A percentile compares a stretch with the other conserved stretches of the same genome.
These are phyloP conservation scores for Lordiphosa andalusiaca DNA, from an alignment of 2,888 invertebrate species.

Conservation along the genomic window DNA sequence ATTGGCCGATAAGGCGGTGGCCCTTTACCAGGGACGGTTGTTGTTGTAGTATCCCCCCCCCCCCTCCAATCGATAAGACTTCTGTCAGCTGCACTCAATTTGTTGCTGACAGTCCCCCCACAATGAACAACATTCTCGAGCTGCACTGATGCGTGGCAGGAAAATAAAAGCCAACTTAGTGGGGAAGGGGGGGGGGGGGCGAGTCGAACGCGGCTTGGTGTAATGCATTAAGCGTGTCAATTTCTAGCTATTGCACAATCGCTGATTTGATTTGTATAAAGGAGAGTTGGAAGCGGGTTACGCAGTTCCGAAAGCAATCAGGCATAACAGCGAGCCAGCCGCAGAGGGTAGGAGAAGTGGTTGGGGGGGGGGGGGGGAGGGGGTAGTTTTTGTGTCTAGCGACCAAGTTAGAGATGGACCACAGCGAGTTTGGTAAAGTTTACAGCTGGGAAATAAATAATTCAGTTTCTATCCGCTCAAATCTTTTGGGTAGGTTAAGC, in stretches of 20 bases:
- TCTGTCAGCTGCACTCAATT: constrained; percentile 41
- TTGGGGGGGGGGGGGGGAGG: too few relatives aligned
- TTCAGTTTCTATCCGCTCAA: too few relatives aligned
- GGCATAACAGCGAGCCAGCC: constrained; percentile 12
- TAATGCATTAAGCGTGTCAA: constrained; percentile 66
- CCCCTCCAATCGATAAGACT: constrained; percentile 51
- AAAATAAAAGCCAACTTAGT: constrained; percentile 32
- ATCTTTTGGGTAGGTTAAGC: too few relatives aligned
- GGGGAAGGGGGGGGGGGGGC: background rate
- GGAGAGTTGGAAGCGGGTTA: constrained; percentile 60
- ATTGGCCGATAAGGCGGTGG: constrained; percentile 33
- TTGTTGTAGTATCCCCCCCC: background rate
- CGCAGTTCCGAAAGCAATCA: constrained; percentile 47
- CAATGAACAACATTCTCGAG: constrained; percentile 53
- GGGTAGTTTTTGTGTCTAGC: background rate
- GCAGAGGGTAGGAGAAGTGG: background rate
- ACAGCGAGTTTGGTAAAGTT: too few relatives aligned
- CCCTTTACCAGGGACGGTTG: constrained; percentile 8
- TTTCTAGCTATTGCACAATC: constrained; percentile 68
- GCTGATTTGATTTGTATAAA: constrained; percentile 58
- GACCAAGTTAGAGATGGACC: too few relatives aligned
- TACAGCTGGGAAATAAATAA: too few relatives aligned
- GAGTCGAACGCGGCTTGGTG: constrained; percentile 9
- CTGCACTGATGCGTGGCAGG: constrained; percentile 59
- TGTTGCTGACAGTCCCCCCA: constrained; percentile 27